phyloP scores from a whole-genome alignment of 2,797 vertebrate genomes.

The Myotis findleyi region DNA sequence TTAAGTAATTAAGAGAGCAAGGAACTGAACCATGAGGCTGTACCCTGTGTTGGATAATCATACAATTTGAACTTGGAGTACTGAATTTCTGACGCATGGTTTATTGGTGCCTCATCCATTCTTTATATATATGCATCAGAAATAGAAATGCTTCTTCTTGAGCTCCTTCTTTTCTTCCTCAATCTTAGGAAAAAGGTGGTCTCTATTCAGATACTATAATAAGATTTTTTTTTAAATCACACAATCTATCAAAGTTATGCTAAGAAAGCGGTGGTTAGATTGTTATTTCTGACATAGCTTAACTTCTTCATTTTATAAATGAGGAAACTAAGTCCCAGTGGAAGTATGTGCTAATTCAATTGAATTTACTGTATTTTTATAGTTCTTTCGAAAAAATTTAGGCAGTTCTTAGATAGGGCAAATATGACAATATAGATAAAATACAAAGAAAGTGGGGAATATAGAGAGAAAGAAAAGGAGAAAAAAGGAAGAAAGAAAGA shows the following conservation, averaged over 20 bases:
- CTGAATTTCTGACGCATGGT: neutral
- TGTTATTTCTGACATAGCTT: neutral
- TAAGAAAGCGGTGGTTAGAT: neutral
- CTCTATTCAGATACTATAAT: neutral
- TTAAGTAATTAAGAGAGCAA: neutral
- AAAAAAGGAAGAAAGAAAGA: neutral
- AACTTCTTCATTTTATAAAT: conserved; percentile 26
- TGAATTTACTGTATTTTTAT: conserved; percentile 50
- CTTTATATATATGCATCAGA: neutral
- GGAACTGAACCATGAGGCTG: neutral
- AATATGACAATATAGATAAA: conserved; percentile 19
- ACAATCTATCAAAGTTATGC: neutral
- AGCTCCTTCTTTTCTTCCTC: neutral
- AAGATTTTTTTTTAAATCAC: neutral
- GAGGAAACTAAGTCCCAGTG: conserved; percentile 47
- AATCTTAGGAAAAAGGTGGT: neutral
- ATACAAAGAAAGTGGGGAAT: neutral
- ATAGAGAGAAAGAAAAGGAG: neutral
- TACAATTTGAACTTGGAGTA: neutral
- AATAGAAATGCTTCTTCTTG: neutral
- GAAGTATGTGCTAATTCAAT: conserved; percentile 27
- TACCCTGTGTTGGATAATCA: fast-evolving
- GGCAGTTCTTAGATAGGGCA: conserved; percentile 34
- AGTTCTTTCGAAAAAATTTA: conserved; percentile 11
- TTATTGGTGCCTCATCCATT: neutral